These are phyloP conservation scores for Volucella bombylans DNA, from an alignment of 2,888 invertebrate species.

Conservation along the genomic window DNA sequence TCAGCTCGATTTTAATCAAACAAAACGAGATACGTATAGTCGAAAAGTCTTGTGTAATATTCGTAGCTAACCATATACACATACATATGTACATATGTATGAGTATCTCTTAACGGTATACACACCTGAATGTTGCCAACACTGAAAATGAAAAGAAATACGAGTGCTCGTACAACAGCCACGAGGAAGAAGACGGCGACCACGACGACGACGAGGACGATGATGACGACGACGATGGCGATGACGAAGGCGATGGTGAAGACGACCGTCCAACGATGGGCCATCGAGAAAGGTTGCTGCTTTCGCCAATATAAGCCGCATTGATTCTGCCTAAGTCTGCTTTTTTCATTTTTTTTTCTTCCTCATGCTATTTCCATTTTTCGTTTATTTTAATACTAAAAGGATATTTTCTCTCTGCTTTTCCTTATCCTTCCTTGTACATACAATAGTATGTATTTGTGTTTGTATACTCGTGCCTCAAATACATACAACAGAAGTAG, in stretches of 20 bases:
- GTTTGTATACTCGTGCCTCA: slow-evolving; percentile 10
- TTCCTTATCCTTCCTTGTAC: slow-evolving; percentile 49
- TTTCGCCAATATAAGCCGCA: slow-evolving; percentile 64
- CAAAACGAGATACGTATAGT: slow-evolving; percentile 29
- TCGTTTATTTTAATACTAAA: slow-evolving; percentile 71
- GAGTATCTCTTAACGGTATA: slow-evolving; percentile 57
- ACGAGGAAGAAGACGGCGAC: background rate
- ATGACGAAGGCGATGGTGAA: background rate
- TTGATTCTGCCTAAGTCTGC: slow-evolving; percentile 65
- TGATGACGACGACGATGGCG: background rate
- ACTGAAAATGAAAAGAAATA: slow-evolving; percentile 9
- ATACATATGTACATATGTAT: too few species aligned
- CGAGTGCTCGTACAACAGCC: too few species aligned
- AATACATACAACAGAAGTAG: slow-evolving; percentile 57
- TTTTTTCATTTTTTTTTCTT: slow-evolving; percentile 6
- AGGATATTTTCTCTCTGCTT: slow-evolving; percentile 61
- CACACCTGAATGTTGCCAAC: slow-evolving; percentile 62
- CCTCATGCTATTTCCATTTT: slow-evolving; percentile 66
- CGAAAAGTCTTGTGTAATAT: slow-evolving; percentile 62
- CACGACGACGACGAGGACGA: slow-evolving; percentile 2
- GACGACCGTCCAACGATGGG: slow-evolving; percentile 3
- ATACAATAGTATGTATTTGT: too few species aligned
- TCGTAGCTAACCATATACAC: slow-evolving; percentile 21
- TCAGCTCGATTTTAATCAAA: slow-evolving; percentile 23
- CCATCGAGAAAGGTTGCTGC: slow-evolving; percentile 46